Evolutionary conservation across 2,888 invertebrate species (phyloP), one percentile per base, ranked within the genome.

Genomic region (Drosophila mayaguana): DNA sequence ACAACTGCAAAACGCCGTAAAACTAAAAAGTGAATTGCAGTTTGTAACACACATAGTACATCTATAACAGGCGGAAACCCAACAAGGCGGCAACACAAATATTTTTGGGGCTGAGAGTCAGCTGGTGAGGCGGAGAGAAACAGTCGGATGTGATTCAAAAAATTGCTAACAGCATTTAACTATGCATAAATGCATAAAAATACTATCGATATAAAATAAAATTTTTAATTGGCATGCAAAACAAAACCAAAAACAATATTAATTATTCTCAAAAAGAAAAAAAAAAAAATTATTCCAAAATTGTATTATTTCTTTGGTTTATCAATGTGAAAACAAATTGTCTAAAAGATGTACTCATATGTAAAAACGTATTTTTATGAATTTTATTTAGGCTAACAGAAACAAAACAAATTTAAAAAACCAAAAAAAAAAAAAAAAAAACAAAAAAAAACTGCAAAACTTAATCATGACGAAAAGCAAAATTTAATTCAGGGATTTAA

Each of bases 1-100:
- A 84, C 91, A 91, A 91, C 91, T 91, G 91, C 91, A 86, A 91
- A 92, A 69, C 92, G 92, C 76, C 89, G 91, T 71, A 92, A 92
- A 78, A 92, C 89, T 42, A 92, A 92, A 73, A 91, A 91, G 79
- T 92, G 74, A 86, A 81, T 91, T 90, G 91, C 91, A 89, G 88
- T 90, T 91, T 77, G 75, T 84, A 63, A 46, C 32, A 63, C 40
- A 65, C 61, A 65, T 43, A 42, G 18, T 40, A 56, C 14, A 32
- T 32, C 28, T 50, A 50, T 32, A 53, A 0, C 53, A 56, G 63
- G 63, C 63, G 51, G 72, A 63, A 42, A 63, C 64, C 63, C 43
- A 64, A 70, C 51, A 67, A 63, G 50, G 43, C 54, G 59, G 48
- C 57, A 38, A 50, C 22, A 45, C 11, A 53, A 9, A 20, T n/a